Percentiles rank a stretch among this genome's conserved stretches.
These are phyloP conservation scores for Nephila pilipes DNA, from an alignment of 1,140 invertebrate genomes.

Conservation along the genomic window DNA sequence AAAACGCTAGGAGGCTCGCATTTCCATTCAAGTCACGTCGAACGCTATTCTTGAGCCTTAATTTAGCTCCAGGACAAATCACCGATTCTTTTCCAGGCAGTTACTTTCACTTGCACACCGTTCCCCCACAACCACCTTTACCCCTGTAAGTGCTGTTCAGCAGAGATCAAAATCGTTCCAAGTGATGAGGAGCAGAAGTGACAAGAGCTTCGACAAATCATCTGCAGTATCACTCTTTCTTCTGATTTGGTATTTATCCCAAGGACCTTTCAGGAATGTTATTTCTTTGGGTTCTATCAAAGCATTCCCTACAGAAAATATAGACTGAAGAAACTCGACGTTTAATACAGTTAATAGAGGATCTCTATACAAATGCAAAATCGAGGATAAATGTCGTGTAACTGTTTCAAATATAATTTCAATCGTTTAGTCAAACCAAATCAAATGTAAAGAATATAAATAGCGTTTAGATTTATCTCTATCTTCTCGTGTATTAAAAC, in stretches of 20 bases:
- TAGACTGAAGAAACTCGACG: neutral
- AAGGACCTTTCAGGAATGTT: neutral
- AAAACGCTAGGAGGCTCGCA: conserved; percentile 10
- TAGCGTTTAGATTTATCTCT: too few relatives aligned
- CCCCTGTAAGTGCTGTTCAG: conserved; percentile 7
- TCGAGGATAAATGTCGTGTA: too few relatives aligned
- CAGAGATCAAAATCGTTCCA: conserved; percentile 10
- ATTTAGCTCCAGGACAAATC: conserved; percentile 76
- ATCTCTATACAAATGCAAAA: too few relatives aligned
- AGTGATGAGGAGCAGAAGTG: conserved; percentile 61
- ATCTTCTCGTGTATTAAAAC: too few relatives aligned
- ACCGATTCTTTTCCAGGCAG: conserved; percentile 76
- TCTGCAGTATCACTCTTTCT: conserved; percentile 37
- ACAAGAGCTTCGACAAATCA: conserved; percentile 70
- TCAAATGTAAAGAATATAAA: too few relatives aligned
- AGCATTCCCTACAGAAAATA: neutral
- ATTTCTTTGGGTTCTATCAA: neutral
- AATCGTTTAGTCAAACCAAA: too few relatives aligned
- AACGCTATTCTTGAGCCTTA: conserved; percentile 66
- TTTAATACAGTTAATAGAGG: too few relatives aligned
- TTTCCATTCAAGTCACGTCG: conserved; percentile 61
- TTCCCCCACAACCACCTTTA: neutral
- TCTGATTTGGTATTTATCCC: conserved; percentile 54
- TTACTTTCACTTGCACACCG: conserved; percentile 73
- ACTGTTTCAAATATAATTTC: too few relatives aligned